Evolutionary conservation across 2,888 invertebrate species (phyloP), one percentile per base, ranked within the genome.

Genomic region (Phoenoteleia sp.): DNA sequence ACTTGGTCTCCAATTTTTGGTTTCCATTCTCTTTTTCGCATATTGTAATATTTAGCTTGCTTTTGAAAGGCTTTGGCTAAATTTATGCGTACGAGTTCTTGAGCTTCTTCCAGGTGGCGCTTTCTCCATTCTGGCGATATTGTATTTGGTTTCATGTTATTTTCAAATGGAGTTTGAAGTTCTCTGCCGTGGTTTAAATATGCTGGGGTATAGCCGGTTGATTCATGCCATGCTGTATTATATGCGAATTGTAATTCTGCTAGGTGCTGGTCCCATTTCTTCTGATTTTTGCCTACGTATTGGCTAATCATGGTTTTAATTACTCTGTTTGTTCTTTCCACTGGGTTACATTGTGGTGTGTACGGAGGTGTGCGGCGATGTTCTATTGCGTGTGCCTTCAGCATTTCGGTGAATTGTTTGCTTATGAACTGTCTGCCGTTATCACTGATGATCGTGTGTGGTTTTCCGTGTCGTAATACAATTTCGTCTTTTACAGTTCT

Each of bases 221-320:
- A 5, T 13, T 52, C 15, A 3, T 23, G 49, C 56, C 56, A 56
- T 7, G 56, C 56, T 7, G 56, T 15, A 17, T 56, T 56, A 13
- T 25, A 15, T 5, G 66, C 47, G 66, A 47, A 66, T 2, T 42
- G 66, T 15, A 49, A 25, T 42, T 66, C 66, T n/a, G 13, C 2
- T 17, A 66, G 13, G 29, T 36, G 23, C n/a, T 49, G 23, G 29
- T 89, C 90, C 90, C 90, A 90, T 0, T 72, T 25, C 6, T 13
- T 5, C n/a, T 67, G 67, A 15, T 67, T 19, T n/a, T 67, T 9
- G 0, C 6, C 3, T 4, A 91, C 87, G 36, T 86, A 92, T 27
- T 90, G 87, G 0, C 90, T 82, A 0, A 93, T 88, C 90, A 93
- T 92, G 0, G 91, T 91, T 56, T 91, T 90, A 0, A 92, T 19